These are phyloP conservation scores for Porites australiensis DNA, from an alignment of 64 coral and sea anemone genomes.

Conservation along the genomic window DNA sequence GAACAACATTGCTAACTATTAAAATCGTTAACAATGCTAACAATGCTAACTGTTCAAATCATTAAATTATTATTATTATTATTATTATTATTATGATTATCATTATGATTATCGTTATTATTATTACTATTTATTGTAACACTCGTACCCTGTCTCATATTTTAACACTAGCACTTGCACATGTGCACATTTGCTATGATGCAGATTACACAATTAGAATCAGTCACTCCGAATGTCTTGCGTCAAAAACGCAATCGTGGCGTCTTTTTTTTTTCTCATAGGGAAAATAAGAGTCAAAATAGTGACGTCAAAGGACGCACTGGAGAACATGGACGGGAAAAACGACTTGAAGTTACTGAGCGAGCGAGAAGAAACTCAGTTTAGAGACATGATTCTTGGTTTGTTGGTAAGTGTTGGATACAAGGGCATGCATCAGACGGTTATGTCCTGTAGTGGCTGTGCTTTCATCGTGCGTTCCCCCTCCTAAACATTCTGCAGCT, in stretches of 20 bases:
- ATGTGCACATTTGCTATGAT: no score
- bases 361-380: constrained; percentile 81
- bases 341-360: constrained; percentile 68
- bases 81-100: no score
- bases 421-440: no score
- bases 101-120: no score
- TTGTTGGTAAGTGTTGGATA: constrained; percentile 65
- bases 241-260: background rate
- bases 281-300: constrained; percentile 91
- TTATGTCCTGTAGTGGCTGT: background rate
- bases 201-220: background rate
- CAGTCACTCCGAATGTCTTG: background rate
- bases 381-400: constrained; percentile 88
- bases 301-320: constrained; percentile 69
- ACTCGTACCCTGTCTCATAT: no score
- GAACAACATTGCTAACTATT: no score
- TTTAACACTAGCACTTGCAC: no score
- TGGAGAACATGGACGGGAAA: constrained; percentile 66
- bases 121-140: no score
- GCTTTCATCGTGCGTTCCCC: background rate
- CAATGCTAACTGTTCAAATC: no score
- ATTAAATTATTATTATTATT: no score
- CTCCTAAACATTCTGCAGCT: background rate
- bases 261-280: background rate
- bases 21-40: no score